Conservation (phyloP, 2,888 invertebrate species). For the Griposia aprilina region DNA sequence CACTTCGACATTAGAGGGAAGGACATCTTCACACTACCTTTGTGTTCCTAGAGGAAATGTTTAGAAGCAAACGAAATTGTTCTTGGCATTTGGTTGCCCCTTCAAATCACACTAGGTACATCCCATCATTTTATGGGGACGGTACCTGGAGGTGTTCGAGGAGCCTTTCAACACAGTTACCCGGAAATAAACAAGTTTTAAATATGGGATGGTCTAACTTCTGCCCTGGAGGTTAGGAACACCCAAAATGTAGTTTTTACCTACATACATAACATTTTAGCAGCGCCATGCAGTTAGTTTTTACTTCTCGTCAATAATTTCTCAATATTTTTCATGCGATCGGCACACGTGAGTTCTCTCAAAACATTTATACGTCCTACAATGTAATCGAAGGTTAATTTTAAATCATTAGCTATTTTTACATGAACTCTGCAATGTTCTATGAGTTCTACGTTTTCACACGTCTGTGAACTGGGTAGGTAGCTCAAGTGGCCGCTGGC, state of each 20-base stretch:
- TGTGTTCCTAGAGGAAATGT: background rate
- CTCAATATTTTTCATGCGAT: background rate
- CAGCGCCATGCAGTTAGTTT: background rate
- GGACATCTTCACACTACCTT: background rate
- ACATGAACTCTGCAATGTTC: conserved; percentile 29
- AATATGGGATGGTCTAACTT: background rate
- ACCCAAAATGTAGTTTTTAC: background rate
- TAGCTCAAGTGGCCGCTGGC: conserved; percentile 22
- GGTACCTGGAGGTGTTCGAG: background rate
- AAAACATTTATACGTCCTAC: conserved; percentile 7
- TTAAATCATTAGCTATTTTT: conserved; percentile 49
- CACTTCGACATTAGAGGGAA: background rate
- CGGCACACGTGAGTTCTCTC: background rate
- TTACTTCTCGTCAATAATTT: background rate
- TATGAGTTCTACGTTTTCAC: conserved; percentile 3
- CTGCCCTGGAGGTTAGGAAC: background rate
- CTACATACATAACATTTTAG: background rate
- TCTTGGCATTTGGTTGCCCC: background rate
- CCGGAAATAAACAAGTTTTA: background rate
- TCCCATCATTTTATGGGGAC: background rate
- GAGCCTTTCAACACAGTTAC: background rate
- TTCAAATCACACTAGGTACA: background rate
- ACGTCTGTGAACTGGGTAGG: conserved; percentile 9
- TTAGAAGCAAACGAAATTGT: background rate
- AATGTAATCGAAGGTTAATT: conserved; percentile 36